Evolutionary conservation across 2,888 invertebrate species (phyloP).

Genomic region (Diachrysia chrysitis): DNA sequence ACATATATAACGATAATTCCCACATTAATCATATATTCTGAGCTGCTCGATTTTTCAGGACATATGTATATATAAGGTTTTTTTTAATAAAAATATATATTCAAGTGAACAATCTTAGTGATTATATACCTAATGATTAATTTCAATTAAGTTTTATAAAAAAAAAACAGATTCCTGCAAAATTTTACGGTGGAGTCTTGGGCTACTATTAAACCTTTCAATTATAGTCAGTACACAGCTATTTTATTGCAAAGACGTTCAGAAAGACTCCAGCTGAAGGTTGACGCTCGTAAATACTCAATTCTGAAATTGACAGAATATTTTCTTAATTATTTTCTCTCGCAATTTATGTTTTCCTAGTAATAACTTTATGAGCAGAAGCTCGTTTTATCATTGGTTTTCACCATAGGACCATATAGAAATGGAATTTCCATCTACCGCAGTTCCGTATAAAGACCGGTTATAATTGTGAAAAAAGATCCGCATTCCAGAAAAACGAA

Average conservation of each 20-base stretch:
- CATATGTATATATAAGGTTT: too few species aligned
- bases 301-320: not conserved
- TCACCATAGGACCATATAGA: constrained; percentile 37
- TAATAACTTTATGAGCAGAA: not conserved
- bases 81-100: too few species aligned
- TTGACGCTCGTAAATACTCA: not conserved
- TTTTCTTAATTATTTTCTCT: not conserved
- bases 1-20: too few species aligned
- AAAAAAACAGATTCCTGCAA: too few species aligned
- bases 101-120: too few species aligned
- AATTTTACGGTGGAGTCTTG: too few species aligned
- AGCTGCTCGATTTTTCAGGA: too few species aligned
- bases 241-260: not conserved
- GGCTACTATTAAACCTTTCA: too few species aligned
- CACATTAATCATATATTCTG: too few species aligned
- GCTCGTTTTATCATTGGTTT: constrained; percentile 47
- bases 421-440: constrained; percentile 41
- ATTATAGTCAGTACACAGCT: too few species aligned
- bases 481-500: constrained; percentile 52
- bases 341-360: not conserved
- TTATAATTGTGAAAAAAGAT: constrained; percentile 47
- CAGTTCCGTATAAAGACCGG: constrained; percentile 41
- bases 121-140: too few species aligned
- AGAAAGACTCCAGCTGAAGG: not conserved
- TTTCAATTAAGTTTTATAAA: too few species aligned